Conservation (phyloP, 2,113 vertebrate genomes). For the Aphyosemion australe region DNA sequence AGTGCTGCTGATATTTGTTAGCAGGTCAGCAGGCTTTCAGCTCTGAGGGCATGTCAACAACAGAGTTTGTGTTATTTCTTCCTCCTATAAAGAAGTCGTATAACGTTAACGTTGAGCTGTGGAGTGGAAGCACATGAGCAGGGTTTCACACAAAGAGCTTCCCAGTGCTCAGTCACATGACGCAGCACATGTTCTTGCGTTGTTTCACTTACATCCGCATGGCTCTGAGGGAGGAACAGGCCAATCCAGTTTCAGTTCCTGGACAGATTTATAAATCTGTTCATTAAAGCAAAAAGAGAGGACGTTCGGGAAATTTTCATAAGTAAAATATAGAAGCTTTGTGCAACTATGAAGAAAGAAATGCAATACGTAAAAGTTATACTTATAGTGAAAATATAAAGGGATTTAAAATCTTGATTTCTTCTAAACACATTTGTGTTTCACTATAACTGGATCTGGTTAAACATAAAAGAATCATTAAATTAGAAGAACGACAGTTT, state of each 20-base stretch:
- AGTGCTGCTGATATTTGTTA: constrained; percentile 10
- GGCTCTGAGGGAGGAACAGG: neutral
- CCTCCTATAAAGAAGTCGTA: neutral
- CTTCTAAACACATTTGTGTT: too few relatives aligned
- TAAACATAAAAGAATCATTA: too few relatives aligned
- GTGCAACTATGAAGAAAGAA: too few relatives aligned
- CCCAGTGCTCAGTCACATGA: constrained; percentile 49
- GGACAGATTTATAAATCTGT: neutral
- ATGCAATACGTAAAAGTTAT: too few relatives aligned
- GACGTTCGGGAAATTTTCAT: neutral
- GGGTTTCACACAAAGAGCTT: constrained; percentile 1
- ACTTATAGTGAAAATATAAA: too few relatives aligned
- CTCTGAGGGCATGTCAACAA: too few relatives aligned
- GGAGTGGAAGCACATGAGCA: constrained; percentile 27
- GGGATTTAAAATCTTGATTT: too few relatives aligned
- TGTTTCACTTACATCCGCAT: constrained; percentile 18
- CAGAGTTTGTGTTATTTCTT: neutral
- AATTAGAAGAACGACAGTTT: neutral
- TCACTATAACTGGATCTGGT: too few relatives aligned
- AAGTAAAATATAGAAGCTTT: too few relatives aligned
- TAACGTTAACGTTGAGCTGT: neutral
- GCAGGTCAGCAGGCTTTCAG: constrained; percentile 15
- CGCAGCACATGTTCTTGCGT: constrained; percentile 34
- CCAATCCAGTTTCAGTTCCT: constrained; percentile 8
- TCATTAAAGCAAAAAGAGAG: neutral